Conservation (phyloP, 1,140 invertebrate species). For the Micrasema longulum region DNA sequence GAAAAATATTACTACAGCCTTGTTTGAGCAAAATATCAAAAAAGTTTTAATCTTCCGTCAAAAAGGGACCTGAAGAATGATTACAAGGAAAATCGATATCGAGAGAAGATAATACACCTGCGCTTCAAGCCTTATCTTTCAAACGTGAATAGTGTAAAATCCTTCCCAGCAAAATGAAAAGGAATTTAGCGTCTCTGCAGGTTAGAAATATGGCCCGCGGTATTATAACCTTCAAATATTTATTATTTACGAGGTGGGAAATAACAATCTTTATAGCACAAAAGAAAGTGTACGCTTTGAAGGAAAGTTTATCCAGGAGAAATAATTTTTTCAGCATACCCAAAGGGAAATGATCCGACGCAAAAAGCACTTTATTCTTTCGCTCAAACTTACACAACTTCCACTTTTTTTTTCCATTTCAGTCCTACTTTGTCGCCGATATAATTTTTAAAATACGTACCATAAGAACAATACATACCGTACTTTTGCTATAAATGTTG, state of each 20-base stretch:
- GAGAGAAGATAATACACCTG: too few species aligned
- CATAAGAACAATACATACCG: not conserved
- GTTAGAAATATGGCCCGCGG: constrained; percentile 26
- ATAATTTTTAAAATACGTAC: not conserved
- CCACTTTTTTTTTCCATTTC: constrained; percentile 24
- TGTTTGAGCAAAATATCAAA: too few species aligned
- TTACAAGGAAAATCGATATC: too few species aligned
- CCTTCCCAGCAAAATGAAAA: constrained; percentile 24
- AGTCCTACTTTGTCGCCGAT: constrained; percentile 4
- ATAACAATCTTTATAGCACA: constrained; percentile 26
- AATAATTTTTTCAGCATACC: constrained; percentile 28
- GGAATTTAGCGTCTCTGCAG: constrained; percentile 23
- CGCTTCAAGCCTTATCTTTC: not conserved
- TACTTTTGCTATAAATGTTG: not conserved
- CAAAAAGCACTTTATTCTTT: constrained; percentile 33
- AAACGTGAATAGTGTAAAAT: constrained; percentile 20
- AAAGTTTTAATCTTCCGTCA: too few species aligned
- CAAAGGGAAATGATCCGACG: constrained; percentile 30
- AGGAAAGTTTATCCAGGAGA: constrained; percentile 21
- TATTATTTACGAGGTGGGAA: constrained; percentile 36
- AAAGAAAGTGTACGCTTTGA: constrained; percentile 5
- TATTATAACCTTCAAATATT: constrained; percentile 33
- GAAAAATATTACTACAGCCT: too few species aligned
- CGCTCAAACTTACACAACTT: constrained; percentile 28
- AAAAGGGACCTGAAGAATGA: too few species aligned